Conservation (phyloP, 2,888 invertebrate species). For the Camponotus fellah region DNA sequence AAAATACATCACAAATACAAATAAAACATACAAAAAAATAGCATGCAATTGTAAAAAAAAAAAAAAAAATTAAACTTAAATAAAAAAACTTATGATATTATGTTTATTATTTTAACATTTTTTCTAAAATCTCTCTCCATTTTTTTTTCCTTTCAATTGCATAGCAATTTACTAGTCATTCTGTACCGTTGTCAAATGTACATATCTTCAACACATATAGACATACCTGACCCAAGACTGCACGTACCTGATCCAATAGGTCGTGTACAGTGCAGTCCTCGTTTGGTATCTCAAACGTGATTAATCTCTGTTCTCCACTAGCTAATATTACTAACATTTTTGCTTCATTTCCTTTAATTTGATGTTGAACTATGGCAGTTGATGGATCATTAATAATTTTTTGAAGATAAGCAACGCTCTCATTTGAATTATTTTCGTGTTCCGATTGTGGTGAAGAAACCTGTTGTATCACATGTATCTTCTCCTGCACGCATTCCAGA, state of each 20-base stretch:
- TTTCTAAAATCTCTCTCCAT: background rate
- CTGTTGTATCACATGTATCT: constrained; percentile 48
- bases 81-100: background rate
- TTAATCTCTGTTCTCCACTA: constrained; percentile 93
- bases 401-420: constrained; percentile 80
- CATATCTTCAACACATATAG: constrained; percentile 18
- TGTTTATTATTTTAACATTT: constrained; percentile 20
- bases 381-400: constrained; percentile 82
- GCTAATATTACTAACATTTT: constrained; percentile 93
- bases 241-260: constrained; percentile 91
- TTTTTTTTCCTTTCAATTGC: background rate
- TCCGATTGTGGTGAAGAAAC: constrained; percentile 62
- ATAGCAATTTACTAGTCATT: constrained; percentile 3
- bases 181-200: constrained; percentile 14
- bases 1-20: no score
- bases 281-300: constrained; percentile 93
- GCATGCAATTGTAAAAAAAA: background rate
- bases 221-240: constrained; percentile 30
- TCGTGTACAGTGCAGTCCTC: constrained; percentile 94
- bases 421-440: constrained; percentile 72
- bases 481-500: constrained; percentile 56
- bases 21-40: background rate
- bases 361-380: constrained; percentile 73
- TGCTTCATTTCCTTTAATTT: constrained; percentile 88
- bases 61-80: no score